These are phyloP conservation scores for Nebria ingens DNA, from an alignment of 1,140 invertebrate genomes.

Conservation along the genomic window DNA sequence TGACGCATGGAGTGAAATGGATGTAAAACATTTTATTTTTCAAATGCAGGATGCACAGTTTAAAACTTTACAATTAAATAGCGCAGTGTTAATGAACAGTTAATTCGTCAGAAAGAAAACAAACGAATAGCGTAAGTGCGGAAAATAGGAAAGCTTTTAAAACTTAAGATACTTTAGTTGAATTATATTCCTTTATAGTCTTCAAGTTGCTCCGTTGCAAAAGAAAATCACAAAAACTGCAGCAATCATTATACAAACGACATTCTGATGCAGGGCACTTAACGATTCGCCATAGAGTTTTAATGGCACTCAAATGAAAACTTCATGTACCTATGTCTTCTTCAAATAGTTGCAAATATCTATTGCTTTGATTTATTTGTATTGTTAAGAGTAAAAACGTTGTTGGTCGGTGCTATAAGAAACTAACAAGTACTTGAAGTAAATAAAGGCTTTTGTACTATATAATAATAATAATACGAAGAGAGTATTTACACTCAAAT, in stretches of 20 bases:
- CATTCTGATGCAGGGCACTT: slow-evolving; percentile 7
- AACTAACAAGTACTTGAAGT: neutral
- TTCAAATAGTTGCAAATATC: too few species aligned
- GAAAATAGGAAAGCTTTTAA: neutral
- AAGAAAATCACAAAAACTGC: neutral
- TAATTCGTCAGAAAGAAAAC: neutral
- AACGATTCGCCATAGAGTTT: neutral
- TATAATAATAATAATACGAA: neutral
- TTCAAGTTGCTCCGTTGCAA: neutral
- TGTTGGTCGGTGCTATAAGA: neutral
- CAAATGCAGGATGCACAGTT: too few species aligned
- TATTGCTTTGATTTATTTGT: too few species aligned
- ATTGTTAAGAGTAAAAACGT: too few species aligned
- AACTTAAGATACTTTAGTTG: neutral
- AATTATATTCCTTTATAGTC: neutral
- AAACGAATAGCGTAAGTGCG: neutral
- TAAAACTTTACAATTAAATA: neutral
- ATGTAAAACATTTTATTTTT: too few species aligned
- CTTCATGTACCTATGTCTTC: too few species aligned
- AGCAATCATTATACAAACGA: slow-evolving; percentile 8
- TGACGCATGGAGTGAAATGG: too few species aligned
- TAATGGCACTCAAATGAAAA: slow-evolving; percentile 1
- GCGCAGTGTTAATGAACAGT: neutral
- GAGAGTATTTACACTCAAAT: neutral
- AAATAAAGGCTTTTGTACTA: neutral